Percentiles rank a stretch among this genome's conserved stretches.
Conservation (phyloP, 2,113 vertebrate species). For the Psittacara wagleri region DNA sequence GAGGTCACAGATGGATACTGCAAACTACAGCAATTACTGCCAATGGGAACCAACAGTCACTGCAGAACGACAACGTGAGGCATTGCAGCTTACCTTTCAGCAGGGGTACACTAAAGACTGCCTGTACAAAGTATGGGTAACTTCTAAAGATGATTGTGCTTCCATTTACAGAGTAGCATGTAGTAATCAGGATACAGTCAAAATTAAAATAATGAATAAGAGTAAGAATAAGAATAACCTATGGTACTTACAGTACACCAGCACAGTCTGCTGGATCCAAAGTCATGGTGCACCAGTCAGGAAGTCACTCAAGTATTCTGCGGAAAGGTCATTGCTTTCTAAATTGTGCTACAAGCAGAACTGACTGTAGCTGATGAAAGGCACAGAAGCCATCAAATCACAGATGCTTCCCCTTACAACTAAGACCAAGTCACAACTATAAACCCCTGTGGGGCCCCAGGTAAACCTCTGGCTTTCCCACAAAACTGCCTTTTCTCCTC, state of each 20-base stretch:
- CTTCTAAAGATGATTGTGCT: background rate
- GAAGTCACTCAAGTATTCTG: background rate
- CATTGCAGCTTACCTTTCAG: background rate
- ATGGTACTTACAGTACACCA: background rate
- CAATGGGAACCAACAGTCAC: background rate
- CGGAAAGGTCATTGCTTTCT: background rate
- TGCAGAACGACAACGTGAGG: rapidly evolving
- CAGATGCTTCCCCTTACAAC: background rate
- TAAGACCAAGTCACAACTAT: background rate
- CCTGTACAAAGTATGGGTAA: background rate
- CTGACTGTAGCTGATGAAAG: background rate
- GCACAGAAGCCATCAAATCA: background rate
- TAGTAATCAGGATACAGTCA: background rate
- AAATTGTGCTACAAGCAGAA: background rate
- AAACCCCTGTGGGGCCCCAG: background rate
- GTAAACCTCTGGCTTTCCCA: background rate
- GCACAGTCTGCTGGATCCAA: background rate
- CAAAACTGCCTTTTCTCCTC: background rate
- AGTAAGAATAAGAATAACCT: background rate
- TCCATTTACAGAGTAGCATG: background rate
- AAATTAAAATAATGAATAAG: background rate
- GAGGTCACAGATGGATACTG: background rate
- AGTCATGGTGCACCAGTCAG: rapidly evolving
- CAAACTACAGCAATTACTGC: background rate
- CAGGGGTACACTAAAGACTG: rapidly evolving